Conservation (phyloP, 2,797 vertebrate species). For the Limnodromus scolopaceus region DNA sequence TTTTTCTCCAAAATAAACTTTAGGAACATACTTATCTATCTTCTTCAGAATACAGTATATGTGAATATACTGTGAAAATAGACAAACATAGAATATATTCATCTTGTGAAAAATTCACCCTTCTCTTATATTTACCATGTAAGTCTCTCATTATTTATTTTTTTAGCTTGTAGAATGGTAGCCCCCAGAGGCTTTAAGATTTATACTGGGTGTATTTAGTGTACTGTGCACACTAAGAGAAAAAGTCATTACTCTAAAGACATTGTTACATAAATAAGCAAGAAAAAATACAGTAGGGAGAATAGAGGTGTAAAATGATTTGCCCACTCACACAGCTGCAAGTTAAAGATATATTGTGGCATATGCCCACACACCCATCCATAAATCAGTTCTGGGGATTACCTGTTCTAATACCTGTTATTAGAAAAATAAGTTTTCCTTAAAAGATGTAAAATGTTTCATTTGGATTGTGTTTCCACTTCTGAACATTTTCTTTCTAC, state of each 20-base stretch:
- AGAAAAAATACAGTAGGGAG: background rate
- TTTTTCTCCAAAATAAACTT: background rate
- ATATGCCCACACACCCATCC: background rate
- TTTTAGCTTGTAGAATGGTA: background rate
- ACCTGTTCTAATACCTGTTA: background rate
- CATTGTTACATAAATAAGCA: background rate
- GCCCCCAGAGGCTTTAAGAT: background rate
- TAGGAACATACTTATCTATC: background rate
- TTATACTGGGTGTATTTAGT: background rate
- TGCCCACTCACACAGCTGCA: background rate
- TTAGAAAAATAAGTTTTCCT: background rate
- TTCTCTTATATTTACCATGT: too few species aligned
- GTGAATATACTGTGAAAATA: background rate
- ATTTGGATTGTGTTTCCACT: background rate
- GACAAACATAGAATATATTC: background rate
- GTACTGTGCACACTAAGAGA: background rate
- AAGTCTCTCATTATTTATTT: background rate
- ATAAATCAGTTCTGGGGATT: background rate
- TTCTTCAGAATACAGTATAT: background rate
- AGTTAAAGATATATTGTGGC: background rate
- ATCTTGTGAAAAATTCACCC: background rate
- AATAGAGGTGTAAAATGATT: background rate
- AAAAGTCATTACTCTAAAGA: background rate
- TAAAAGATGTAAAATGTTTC: background rate
- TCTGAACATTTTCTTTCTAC: background rate